These are phyloP conservation scores for Scylla paramamosain DNA, from an alignment of 1,140 invertebrate species.

Conservation along the genomic window DNA sequence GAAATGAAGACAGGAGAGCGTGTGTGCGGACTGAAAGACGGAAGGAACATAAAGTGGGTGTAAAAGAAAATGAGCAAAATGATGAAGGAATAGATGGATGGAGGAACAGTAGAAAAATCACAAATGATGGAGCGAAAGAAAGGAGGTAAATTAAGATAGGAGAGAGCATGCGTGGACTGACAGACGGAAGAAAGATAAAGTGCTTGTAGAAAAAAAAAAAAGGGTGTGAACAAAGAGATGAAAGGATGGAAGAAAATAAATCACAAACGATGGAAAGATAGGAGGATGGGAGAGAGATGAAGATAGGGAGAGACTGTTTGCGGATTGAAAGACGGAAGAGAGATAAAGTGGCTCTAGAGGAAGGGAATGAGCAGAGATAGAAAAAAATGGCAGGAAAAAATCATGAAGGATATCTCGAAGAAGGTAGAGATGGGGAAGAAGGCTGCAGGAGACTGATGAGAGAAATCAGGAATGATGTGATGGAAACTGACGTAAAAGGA, in stretches of 20 bases:
- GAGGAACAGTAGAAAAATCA: not conserved
- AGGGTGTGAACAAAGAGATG: too few species aligned
- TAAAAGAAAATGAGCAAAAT: too few species aligned
- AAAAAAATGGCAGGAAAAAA: not conserved
- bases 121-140: not conserved
- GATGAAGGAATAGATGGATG: too few species aligned
- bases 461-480: not conserved
- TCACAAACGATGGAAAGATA: too few species aligned
- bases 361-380: slow-evolving; percentile 12
- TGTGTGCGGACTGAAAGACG: too few species aligned
- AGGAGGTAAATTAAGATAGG: not conserved
- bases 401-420: not conserved
- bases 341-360: not conserved
- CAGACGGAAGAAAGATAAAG: too few species aligned
- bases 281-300: not conserved
- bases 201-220: too few species aligned
- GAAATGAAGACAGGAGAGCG: too few species aligned
- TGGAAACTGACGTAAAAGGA: not conserved
- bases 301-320: not conserved
- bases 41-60: too few species aligned
- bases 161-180: too few species aligned
- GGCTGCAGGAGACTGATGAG: not conserved
- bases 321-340: not conserved
- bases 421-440: not conserved
- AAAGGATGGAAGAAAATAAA: too few species aligned